These are phyloP conservation scores for Pterostichus madidus DNA, from an alignment of 2,888 invertebrate genomes.

Conservation along the genomic window DNA sequence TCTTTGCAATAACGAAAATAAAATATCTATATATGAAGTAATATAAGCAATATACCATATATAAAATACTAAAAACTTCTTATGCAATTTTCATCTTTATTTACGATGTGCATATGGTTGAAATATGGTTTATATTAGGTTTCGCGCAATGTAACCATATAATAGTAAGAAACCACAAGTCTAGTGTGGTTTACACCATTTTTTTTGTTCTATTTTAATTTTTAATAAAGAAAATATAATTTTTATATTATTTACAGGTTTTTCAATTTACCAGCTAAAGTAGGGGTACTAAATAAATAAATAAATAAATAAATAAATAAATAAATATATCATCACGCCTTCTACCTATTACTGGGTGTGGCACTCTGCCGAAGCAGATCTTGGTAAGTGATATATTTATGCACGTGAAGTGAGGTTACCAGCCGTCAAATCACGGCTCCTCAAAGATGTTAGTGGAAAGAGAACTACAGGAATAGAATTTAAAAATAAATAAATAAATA, in stretches of 20 bases:
- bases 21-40: constrained; percentile 51
- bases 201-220: constrained; percentile 42
- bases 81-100: constrained; percentile 3
- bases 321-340: too few relatives aligned
- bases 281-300: too few relatives aligned
- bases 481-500: too few relatives aligned
- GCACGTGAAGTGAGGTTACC: too few relatives aligned
- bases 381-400: too few relatives aligned
- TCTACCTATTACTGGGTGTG: too few relatives aligned
- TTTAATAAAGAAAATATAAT: not conserved
- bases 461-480: too few relatives aligned
- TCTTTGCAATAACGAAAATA: constrained; percentile 27
- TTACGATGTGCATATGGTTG: not conserved
- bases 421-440: too few relatives aligned
- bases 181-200: constrained; percentile 35
- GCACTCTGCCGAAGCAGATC: too few relatives aligned
- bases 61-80: not conserved
- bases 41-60: not conserved
- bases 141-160: constrained; percentile 35
- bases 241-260: not conserved
- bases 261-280: not conserved
- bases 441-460: too few relatives aligned
- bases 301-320: too few relatives aligned
- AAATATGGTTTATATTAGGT: constrained; percentile 4
- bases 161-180: constrained; percentile 56